These are phyloP conservation scores for Chaetodon auriga DNA, from an alignment of 2,113 vertebrate species.

Conservation along the genomic window DNA sequence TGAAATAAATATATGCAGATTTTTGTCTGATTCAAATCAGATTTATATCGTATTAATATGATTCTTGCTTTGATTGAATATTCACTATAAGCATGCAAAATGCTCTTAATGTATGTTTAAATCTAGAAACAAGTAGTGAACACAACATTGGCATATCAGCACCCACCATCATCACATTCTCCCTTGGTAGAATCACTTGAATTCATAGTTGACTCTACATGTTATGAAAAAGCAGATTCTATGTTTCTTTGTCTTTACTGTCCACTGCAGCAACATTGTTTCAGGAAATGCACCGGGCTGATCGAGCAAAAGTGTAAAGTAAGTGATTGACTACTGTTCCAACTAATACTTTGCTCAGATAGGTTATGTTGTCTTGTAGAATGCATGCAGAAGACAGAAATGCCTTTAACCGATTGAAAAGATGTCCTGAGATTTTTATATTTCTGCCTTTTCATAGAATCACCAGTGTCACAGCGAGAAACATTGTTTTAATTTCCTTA, in stretches of 20 bases:
- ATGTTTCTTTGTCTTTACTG: constrained; percentile 81
- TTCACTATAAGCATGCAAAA: too few relatives aligned
- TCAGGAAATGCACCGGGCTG: constrained; percentile 85
- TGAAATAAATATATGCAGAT: too few relatives aligned
- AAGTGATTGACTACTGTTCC: constrained; percentile 75
- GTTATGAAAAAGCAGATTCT: constrained; percentile 61
- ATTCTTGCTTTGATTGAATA: too few relatives aligned
- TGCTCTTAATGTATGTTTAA: too few relatives aligned
- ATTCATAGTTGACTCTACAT: constrained; percentile 37
- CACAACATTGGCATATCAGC: too few relatives aligned
- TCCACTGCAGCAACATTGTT: constrained; percentile 87
- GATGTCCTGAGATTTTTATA: background rate
- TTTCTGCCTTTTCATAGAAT: background rate
- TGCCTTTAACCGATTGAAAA: background rate
- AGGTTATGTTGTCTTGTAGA: constrained; percentile 3
- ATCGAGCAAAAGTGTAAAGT: constrained; percentile 87
- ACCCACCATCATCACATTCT: background rate
- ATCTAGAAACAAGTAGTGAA: too few relatives aligned
- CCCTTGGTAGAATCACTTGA: constrained; percentile 14
- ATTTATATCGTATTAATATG: too few relatives aligned
- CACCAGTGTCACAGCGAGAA: background rate
- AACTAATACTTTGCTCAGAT: constrained; percentile 43
- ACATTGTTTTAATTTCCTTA: background rate
- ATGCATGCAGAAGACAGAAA: constrained; percentile 34
- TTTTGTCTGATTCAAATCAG: too few relatives aligned